Evolutionary conservation across 2,888 invertebrate species (phyloP).

Genomic region (Nudaria mundana): DNA sequence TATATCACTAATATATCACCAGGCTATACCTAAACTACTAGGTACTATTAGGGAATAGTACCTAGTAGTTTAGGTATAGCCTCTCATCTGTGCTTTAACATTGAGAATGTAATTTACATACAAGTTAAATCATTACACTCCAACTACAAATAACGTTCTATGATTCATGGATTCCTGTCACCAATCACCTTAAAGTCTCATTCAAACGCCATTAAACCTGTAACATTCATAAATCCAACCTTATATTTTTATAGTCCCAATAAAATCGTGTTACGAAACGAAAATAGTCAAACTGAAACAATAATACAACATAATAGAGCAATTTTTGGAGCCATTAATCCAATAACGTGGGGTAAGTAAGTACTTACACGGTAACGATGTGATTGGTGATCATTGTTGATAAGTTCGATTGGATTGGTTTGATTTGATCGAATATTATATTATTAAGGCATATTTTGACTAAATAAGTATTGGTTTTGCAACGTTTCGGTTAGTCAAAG

Average conservation of each 20-base stretch:
- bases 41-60: no score
- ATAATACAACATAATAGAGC: slow-evolving; percentile 50
- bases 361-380: slow-evolving; percentile 29
- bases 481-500: slow-evolving; percentile 11
- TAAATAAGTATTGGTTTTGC: slow-evolving; percentile 22
- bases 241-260: slow-evolving; percentile 32
- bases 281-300: slow-evolving; percentile 49
- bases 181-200: neutral
- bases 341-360: slow-evolving; percentile 44
- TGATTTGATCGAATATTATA: slow-evolving; percentile 29
- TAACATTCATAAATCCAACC: slow-evolving; percentile 13
- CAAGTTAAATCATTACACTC: no score
- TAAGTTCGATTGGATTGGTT: slow-evolving; percentile 34
- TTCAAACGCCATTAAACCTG: slow-evolving; percentile 1
- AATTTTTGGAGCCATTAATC: slow-evolving; percentile 67
- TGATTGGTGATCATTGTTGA: slow-evolving; percentile 26
- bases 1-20: no score
- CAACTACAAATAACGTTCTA: neutral
- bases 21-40: no score
- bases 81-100: no score
- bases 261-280: slow-evolving; percentile 42
- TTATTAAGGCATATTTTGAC: slow-evolving; percentile 28
- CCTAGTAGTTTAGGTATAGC: no score
- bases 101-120: no score
- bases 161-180: neutral